These are phyloP conservation scores for Denticeps clupeoides DNA, from an alignment of 2,797 vertebrate species.

Conservation along the genomic window DNA sequence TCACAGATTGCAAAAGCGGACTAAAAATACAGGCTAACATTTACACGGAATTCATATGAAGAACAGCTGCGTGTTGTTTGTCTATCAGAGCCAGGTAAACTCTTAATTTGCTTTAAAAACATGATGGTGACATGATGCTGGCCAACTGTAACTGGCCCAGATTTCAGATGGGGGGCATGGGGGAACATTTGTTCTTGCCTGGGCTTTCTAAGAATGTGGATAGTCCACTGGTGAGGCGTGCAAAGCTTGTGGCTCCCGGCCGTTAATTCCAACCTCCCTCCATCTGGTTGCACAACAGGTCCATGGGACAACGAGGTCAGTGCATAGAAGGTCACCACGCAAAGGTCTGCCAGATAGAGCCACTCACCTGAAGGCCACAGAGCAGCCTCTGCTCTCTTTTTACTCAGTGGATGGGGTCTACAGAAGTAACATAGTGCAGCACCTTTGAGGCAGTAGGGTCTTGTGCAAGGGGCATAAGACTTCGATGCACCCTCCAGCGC, in stretches of 20 bases:
- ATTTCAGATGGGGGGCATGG: background rate
- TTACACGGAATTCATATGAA: constrained; percentile 22
- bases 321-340: too few species aligned
- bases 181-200: too few species aligned
- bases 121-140: too few species aligned
- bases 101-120: constrained; percentile 8
- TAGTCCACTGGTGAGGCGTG: constrained; percentile 6
- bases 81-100: constrained; percentile 14
- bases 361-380: too few species aligned
- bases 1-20: constrained; percentile 10
- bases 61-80: constrained; percentile 7
- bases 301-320: background rate
- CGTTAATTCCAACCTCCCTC: constrained; percentile 1
- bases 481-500: too few species aligned
- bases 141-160: background rate
- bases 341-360: too few species aligned
- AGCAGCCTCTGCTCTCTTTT: too few species aligned
- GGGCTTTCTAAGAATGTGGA: too few species aligned
- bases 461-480: too few species aligned
- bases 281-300: constrained; percentile 7
- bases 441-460: too few species aligned
- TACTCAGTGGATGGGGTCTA: too few species aligned
- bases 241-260: constrained; percentile 1
- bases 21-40: constrained; percentile 32
- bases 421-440: too few species aligned